Conservation (phyloP, 2,797 vertebrate species). For the Lepus oiostolus region DNA sequence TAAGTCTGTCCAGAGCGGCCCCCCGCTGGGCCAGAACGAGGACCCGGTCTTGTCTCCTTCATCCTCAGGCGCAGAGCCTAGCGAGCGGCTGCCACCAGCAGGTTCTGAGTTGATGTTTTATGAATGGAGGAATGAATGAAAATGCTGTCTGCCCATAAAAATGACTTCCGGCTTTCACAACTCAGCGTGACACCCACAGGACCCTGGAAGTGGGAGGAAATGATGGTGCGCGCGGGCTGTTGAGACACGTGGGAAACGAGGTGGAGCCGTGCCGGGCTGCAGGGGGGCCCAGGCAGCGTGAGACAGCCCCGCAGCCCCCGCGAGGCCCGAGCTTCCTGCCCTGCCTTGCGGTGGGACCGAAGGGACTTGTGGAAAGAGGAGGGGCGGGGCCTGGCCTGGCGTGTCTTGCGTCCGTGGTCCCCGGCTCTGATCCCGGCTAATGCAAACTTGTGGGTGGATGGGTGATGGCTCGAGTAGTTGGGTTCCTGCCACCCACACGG, state of each 20-base stretch:
- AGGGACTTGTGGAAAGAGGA: too few relatives aligned
- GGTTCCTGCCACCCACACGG: too few relatives aligned
- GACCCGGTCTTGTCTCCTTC: background rate
- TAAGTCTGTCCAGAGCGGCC: background rate
- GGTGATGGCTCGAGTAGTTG: too few relatives aligned
- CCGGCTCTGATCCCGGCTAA: too few relatives aligned
- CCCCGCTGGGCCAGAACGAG: background rate
- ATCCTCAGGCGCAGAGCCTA: background rate
- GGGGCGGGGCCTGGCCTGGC: too few relatives aligned
- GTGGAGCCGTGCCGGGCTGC: background rate
- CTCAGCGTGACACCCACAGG: slow-evolving; percentile 67
- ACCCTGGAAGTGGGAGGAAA: slow-evolving; percentile 74
- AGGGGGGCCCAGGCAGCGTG: background rate
- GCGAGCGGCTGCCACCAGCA: background rate
- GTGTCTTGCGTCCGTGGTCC: too few relatives aligned
- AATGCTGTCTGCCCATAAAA: slow-evolving; percentile 67
- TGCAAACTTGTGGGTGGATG: too few relatives aligned
- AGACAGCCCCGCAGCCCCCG: background rate
- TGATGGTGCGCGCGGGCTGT: slow-evolving; percentile 57
- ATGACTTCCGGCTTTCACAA: slow-evolving; percentile 76
- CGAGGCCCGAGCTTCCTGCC: background rate
- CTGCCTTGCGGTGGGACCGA: background rate
- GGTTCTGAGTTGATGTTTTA: slow-evolving; percentile 48
- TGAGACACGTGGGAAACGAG: background rate
- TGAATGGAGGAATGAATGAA: slow-evolving; percentile 73